Conservation (phyloP, 2,888 invertebrate species). For the Temnothorax rugatulus region DNA sequence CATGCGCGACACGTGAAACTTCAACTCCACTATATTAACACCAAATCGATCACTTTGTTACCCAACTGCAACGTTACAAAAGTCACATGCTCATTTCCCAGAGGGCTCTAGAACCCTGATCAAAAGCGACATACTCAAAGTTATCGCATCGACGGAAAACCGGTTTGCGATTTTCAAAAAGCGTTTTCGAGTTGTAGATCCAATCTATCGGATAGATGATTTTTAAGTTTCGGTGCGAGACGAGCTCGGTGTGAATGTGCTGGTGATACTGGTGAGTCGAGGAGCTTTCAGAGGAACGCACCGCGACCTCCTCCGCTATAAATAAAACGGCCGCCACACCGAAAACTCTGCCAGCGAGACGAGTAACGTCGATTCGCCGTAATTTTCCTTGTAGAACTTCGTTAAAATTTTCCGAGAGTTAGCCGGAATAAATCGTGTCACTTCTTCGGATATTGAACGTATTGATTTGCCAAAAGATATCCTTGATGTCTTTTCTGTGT, state of each 20-base stretch:
- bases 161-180: conserved; percentile 7
- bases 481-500: conserved; percentile 29
- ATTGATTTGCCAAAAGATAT: conserved; percentile 59
- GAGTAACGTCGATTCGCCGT: conserved; percentile 76
- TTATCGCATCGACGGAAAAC: not conserved
- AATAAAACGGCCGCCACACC: conserved; percentile 82
- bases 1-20: conserved; percentile 1
- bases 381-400: conserved; percentile 71
- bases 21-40: conserved; percentile 36
- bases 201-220: conserved; percentile 39
- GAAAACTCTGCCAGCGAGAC: conserved; percentile 80
- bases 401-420: conserved; percentile 15
- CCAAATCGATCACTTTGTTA: conserved; percentile 42
- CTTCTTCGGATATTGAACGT: conserved; percentile 40
- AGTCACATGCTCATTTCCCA: conserved; percentile 42
- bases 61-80: not conserved
- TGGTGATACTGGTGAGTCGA: conserved; percentile 81
- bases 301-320: conserved; percentile 85
- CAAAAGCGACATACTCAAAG: conserved; percentile 1
- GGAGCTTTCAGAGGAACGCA: conserved; percentile 84
- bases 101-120: not conserved
- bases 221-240: conserved; percentile 67
- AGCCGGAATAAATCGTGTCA: conserved; percentile 38
- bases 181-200: conserved; percentile 4
- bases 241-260: conserved; percentile 67